These are phyloP conservation scores for Epistrophella euchroma DNA, from an alignment of 2,888 invertebrate genomes.

Conservation along the genomic window DNA sequence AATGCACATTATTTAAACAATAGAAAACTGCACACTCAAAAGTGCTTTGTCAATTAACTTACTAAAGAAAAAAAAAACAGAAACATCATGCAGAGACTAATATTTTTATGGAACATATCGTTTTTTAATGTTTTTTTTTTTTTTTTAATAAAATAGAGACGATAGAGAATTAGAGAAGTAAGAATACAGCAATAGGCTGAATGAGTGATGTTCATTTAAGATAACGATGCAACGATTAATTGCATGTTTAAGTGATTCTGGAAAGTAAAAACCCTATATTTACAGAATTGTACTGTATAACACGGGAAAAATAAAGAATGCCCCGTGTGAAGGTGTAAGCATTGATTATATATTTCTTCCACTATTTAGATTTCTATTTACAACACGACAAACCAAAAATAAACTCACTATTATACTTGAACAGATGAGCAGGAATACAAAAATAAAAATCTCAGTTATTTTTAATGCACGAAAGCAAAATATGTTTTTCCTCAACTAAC, in stretches of 20 bases:
- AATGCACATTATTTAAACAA: slow-evolving; percentile 40
- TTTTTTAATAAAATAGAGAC: slow-evolving; percentile 1
- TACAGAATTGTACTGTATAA: slow-evolving; percentile 14
- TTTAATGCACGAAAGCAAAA: slow-evolving; percentile 15
- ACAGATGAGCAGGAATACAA: slow-evolving; percentile 24
- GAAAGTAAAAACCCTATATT: slow-evolving; percentile 14
- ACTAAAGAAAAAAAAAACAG: slow-evolving; percentile 12
- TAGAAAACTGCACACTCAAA: slow-evolving; percentile 44
- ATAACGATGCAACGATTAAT: slow-evolving; percentile 55
- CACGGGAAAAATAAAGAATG: neutral
- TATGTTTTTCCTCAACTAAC: slow-evolving; percentile 39
- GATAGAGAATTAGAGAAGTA: slow-evolving; percentile 6
- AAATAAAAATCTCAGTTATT: slow-evolving; percentile 26
- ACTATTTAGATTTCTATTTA: slow-evolving; percentile 45
- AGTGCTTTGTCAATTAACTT: slow-evolving; percentile 67
- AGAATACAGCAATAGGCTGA: slow-evolving; percentile 12
- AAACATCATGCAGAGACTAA: slow-evolving; percentile 32
- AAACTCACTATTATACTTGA: slow-evolving; percentile 19
- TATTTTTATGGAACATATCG: slow-evolving; percentile 60
- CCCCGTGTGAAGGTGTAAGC: slow-evolving; percentile 19
- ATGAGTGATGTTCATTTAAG: slow-evolving; percentile 40
- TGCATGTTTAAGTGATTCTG: slow-evolving; percentile 19
- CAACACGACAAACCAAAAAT: slow-evolving; percentile 36
- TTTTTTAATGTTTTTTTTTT: slow-evolving; percentile 9
- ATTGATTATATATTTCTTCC: slow-evolving; percentile 48